Evolutionary conservation across 2,888 invertebrate genomes (phyloP).

Genomic region (Theodoxus fluviatilis): DNA sequence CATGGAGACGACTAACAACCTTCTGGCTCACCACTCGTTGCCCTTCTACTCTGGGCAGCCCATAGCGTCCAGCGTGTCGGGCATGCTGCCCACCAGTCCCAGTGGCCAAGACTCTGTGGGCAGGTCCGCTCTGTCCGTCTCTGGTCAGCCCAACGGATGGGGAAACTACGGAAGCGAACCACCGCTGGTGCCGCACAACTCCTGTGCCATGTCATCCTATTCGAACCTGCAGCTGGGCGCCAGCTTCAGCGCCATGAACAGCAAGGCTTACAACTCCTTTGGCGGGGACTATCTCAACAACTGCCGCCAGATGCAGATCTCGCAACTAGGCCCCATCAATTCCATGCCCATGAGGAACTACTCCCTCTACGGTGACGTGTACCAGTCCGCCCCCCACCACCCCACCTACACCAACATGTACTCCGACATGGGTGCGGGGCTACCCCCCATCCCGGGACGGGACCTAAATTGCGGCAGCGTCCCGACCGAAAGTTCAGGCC

Average conservation of each 20-base stretch:
- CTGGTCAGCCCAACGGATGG: constrained; percentile 56
- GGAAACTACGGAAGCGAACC: constrained; percentile 51
- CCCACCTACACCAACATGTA: constrained; percentile 56
- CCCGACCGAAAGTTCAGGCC: constrained; percentile 50
- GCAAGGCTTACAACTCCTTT: constrained; percentile 51
- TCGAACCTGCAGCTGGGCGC: constrained; percentile 55
- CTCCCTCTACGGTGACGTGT: constrained; percentile 55
- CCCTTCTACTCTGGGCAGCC: constrained; percentile 49
- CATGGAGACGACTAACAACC: constrained; percentile 55
- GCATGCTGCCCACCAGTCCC: constrained; percentile 49
- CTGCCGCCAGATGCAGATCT: constrained; percentile 57
- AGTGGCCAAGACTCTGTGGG: constrained; percentile 48
- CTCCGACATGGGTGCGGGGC: constrained; percentile 55
- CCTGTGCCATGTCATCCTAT: constrained; percentile 57
- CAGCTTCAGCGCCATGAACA: constrained; percentile 53
- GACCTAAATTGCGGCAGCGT: constrained; percentile 56
- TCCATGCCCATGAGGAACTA: constrained; percentile 55
- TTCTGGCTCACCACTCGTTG: constrained; percentile 52
- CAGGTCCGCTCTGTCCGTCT: constrained; percentile 46
- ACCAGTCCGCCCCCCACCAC: constrained; percentile 50
- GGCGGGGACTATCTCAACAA: constrained; percentile 54
- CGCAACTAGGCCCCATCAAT: constrained; percentile 53
- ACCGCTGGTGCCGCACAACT: constrained; percentile 48
- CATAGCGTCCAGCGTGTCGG: constrained; percentile 48
- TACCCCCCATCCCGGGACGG: constrained; percentile 53